Base-by-base conservation (phyloP, 2,797 vertebrate species). In the Mallotus villosus region DNA sequence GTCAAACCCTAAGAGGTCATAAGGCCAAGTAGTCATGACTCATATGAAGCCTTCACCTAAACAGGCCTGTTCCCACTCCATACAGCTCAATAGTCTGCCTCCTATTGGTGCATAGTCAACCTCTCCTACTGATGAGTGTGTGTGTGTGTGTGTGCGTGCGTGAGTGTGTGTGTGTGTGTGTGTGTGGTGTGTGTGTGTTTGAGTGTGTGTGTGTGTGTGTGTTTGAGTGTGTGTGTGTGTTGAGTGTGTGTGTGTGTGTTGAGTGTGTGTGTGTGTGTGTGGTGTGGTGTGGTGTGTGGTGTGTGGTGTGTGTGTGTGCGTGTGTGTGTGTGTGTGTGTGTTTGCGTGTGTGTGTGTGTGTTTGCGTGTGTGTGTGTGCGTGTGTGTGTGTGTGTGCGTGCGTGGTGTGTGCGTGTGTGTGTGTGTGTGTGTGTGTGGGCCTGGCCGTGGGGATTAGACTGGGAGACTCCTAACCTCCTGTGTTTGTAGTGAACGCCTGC, bases 91-190 rank as follows among this genome's bases (percentile, higher is more conserved):
- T 6, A 53, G 51, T n/a, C 51, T 78, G 73, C 77, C 63, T 25
- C 21, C 67, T n/a, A 53, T 53, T 53, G 51, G 51, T 53, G 51
- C 51, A 17, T 53, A 7, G 14, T 8, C 19, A n/a, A 53, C 51
- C 51, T 53, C 66, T 29, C 60, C 7, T 27, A 16, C 29, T 25
- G 21, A 69, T 66, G 53, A 37, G n/a, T 73, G 24, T 3, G 0
- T 70, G 68, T 71, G 49, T 41, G 65, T 59, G 60, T 58, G 53
- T 60, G 49, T 63, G 46, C 37, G 34, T 66, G 62, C 57, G 19
- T 64, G 49, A n/a, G 17, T 58, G 55, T 49, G 34, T 37, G n/a
- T 46, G 37, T 41, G 16, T 49, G 7, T 16, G 46, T 49, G 46
- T 49, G 7, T 25, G 27, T 3, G 12, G 3, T 19, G 27, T 29